These are phyloP conservation scores for Oryctes rhinoceros DNA, from an alignment of 1,140 invertebrate genomes.

Conservation along the genomic window DNA sequence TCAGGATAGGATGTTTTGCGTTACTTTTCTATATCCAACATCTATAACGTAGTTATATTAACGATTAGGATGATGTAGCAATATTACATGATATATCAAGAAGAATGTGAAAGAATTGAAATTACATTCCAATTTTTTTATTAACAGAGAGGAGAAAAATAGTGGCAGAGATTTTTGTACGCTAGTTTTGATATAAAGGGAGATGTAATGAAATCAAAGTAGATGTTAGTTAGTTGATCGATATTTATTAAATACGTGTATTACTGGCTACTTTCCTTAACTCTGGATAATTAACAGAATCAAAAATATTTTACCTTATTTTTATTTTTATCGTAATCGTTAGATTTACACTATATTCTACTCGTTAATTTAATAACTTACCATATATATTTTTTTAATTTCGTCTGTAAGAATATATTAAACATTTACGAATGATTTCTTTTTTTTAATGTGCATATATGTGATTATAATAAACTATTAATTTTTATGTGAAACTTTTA, in stretches of 20 bases:
- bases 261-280: too few species aligned
- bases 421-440: too few species aligned
- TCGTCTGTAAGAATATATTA: too few species aligned
- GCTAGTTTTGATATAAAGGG: constrained; percentile 24
- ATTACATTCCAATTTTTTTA: constrained; percentile 30
- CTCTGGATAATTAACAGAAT: too few species aligned
- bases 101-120: background rate
- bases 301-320: too few species aligned
- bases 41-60: background rate
- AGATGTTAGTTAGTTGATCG: constrained; percentile 5
- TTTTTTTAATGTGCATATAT: too few species aligned
- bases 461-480: too few species aligned
- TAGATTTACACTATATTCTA: too few species aligned
- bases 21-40: background rate
- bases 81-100: background rate
- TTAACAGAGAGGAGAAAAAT: background rate
- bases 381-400: too few species aligned
- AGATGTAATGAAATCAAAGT: constrained; percentile 14
- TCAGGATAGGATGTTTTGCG: constrained; percentile 14
- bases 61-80: background rate
- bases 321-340: too few species aligned
- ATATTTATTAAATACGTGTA: constrained; percentile 10
- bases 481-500: too few species aligned
- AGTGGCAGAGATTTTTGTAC: constrained; percentile 22
- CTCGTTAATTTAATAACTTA: too few species aligned